phyloP scores from a whole-genome alignment of 2,888 invertebrate species.

The Drosophila eohydei region DNA sequence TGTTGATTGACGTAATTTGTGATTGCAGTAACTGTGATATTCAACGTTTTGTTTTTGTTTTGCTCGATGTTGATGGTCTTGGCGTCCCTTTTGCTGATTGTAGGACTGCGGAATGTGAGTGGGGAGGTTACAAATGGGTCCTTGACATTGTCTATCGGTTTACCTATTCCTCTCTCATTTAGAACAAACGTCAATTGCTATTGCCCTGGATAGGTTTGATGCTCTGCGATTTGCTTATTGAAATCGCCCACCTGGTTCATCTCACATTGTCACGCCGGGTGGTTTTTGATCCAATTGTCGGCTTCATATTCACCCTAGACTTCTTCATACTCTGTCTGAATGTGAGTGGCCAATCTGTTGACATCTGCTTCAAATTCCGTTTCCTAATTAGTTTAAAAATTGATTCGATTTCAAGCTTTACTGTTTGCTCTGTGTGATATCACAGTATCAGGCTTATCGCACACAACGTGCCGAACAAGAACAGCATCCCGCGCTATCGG shows the following conservation, averaged over 20 bases:
- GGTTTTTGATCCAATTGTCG: slow-evolving; percentile 90
- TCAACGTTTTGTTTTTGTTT: slow-evolving; percentile 89
- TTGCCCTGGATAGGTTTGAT: slow-evolving; percentile 91
- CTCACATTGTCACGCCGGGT: slow-evolving; percentile 88
- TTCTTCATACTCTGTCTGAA: slow-evolving; percentile 91
- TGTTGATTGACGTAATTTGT: slow-evolving; percentile 44
- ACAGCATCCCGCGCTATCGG: slow-evolving; percentile 86
- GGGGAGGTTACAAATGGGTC: neutral
- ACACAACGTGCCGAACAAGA: slow-evolving; percentile 85
- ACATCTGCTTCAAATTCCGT: neutral
- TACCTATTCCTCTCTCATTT: slow-evolving; percentile 43
- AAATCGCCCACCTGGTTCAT: slow-evolving; percentile 89
- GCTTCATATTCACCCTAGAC: slow-evolving; percentile 91
- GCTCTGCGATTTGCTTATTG: slow-evolving; percentile 88
- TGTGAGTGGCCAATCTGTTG: slow-evolving; percentile 86
- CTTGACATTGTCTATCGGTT: neutral
- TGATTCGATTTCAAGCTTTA: slow-evolving; percentile 87
- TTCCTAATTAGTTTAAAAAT: neutral
- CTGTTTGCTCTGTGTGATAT: slow-evolving; percentile 92
- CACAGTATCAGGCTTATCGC: slow-evolving; percentile 93
- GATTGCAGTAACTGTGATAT: slow-evolving; percentile 89
- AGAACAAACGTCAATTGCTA: slow-evolving; percentile 90
- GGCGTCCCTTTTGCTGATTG: slow-evolving; percentile 88
- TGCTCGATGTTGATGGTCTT: slow-evolving; percentile 89
- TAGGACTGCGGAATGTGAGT: slow-evolving; percentile 90